phyloP scores from a whole-genome alignment of 2,888 invertebrate genomes.

The Tinea trinotella region DNA sequence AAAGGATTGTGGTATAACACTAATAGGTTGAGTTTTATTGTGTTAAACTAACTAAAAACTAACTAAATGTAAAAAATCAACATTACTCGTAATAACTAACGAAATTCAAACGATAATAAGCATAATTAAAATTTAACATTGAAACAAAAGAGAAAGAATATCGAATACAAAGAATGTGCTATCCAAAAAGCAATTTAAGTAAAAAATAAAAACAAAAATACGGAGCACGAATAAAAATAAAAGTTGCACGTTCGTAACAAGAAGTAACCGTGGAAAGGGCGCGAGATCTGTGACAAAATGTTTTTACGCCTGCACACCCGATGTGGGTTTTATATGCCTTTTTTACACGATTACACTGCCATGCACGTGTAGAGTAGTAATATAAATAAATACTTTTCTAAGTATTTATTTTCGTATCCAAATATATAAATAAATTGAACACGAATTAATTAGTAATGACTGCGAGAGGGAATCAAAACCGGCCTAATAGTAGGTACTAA shows the following conservation, averaged over 20 bases:
- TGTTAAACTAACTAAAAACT: no score
- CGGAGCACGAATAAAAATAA: slow-evolving; percentile 32
- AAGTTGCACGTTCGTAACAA: slow-evolving; percentile 18
- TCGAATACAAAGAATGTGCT: slow-evolving; percentile 7
- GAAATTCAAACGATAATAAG: background rate
- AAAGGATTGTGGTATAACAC: no score
- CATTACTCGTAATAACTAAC: background rate
- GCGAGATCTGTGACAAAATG: slow-evolving; percentile 49
- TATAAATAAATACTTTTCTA: no score
- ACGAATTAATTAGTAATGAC: no score
- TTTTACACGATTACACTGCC: background rate
- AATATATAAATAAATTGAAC: no score
- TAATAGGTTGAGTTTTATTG: no score
- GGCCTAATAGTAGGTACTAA: no score
- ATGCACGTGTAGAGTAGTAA: background rate
- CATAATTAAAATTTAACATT: background rate
- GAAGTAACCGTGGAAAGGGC: slow-evolving; percentile 18
- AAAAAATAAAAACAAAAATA: slow-evolving; percentile 24
- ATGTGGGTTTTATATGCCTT: slow-evolving; percentile 21
- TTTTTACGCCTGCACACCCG: slow-evolving; percentile 40
- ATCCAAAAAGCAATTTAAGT: slow-evolving; percentile 12
- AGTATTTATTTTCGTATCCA: no score
- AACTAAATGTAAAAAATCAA: no score
- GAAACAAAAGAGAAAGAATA: background rate
- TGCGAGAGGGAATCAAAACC: no score